Base-by-base conservation (phyloP, 2,113 vertebrate genomes). In the Ciconia boyciana region DNA sequence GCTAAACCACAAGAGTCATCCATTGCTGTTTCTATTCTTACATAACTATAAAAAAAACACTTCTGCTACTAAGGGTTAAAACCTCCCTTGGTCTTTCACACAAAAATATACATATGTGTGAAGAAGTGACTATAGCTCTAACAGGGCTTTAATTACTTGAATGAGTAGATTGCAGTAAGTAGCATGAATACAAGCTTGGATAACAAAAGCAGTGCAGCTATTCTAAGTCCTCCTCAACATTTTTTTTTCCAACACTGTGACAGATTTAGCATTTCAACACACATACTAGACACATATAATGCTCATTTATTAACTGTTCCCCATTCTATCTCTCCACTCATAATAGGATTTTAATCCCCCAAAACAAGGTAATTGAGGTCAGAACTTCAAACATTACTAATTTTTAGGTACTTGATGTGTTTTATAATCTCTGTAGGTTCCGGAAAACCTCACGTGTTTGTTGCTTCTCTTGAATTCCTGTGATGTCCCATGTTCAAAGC, bases 391-490 rank as follows among this genome's bases (percentile, higher is more conserved):
- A 28, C 2, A 6, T 36, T 32, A 55, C 6, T 62, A 25, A 46
- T 51, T 48, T 62, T 58, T 55, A 60, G 2, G 1, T 21, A 43
- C 26, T 29, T 76, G 20, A 22, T 19, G 2, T 26, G 3, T 28
- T 78, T 71, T 64, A 29, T 11, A 41, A 25, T 39, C 7, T 14
- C 10, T 70, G 11, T 32, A 69, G 26, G 29, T 74, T 89, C 17
- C 0, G 1, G 22, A 80, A 84, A 36, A 75, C 13, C 13, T 68
- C 25, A 48, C 2, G 3, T 3, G 0, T 36, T 78, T 82, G 5
- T 13, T 66, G 28, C 8, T 70, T 84, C 51, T 65, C 14, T 75
- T 58, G 20, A 78, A 7, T 41, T 70, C 4, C 10, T 26, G 22
- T 62, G 51, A 75, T n/a, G 10, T 32, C 11, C 3, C 22, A 51